Percentiles rank a stretch among this genome's conserved stretches.
These are phyloP conservation scores for Brachionus asplanchnoidis DNA, from an alignment of 1,140 invertebrate species.

Conservation along the genomic window DNA sequence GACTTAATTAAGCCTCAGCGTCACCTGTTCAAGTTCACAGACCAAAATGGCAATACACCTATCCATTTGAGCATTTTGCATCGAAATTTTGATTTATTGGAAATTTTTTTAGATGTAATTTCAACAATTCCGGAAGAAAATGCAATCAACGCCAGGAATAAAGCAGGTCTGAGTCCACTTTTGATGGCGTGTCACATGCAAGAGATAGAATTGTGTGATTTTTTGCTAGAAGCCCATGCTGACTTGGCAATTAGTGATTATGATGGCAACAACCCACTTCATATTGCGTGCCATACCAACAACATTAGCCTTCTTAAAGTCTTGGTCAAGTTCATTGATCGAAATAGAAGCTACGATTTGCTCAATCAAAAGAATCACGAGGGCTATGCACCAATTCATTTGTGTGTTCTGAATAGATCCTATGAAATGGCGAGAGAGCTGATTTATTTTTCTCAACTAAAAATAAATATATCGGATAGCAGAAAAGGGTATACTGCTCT, in stretches of 20 bases:
- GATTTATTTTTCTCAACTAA: neutral
- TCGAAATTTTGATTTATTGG: neutral
- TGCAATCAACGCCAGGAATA: neutral
- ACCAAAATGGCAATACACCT: neutral
- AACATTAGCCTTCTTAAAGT: neutral
- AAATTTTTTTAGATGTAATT: neutral
- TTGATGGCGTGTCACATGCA: neutral
- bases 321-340: neutral
- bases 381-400: neutral
- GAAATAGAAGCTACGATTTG: neutral
- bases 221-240: neutral
- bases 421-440: neutral
- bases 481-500: neutral
- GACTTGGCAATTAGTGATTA: neutral
- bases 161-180: neutral
- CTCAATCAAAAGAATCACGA: neutral
- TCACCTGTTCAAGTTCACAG: neutral
- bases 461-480: neutral
- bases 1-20: neutral
- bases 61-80: neutral
- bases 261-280: neutral
- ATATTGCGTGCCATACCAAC: neutral
- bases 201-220: neutral
- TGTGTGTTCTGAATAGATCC: neutral
- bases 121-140: neutral